Evolutionary conservation across 2,113 vertebrate species (phyloP).

Genomic region (Saimiri boliviensis): DNA sequence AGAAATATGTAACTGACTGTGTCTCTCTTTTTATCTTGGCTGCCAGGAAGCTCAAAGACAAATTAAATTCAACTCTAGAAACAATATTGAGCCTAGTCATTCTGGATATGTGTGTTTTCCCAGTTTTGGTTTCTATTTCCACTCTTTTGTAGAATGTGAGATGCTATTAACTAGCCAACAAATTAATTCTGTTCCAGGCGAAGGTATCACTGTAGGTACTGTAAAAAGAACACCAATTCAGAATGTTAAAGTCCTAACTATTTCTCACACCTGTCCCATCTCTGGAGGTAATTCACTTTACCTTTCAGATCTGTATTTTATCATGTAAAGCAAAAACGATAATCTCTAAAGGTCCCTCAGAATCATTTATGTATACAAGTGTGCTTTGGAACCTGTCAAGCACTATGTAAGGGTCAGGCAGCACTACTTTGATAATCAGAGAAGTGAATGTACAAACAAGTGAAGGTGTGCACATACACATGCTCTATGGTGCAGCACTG

Average conservation of each 20-base stretch:
- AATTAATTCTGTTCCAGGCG: not conserved
- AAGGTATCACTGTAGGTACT: not conserved
- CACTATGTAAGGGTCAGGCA: not conserved
- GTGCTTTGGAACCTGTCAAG: not conserved
- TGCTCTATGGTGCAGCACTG: not conserved
- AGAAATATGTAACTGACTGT: not conserved
- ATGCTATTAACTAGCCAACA: not conserved
- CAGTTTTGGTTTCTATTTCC: not conserved
- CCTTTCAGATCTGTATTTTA: not conserved
- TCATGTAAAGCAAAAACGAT: not conserved
- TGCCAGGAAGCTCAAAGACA: constrained; percentile 53
- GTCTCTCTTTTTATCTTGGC: constrained; percentile 44
- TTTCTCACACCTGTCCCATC: not conserved
- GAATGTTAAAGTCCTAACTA: not conserved
- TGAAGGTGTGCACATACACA: fast-evolving
- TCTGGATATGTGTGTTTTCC: not conserved
- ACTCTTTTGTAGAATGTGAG: not conserved
- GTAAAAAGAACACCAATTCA: not conserved
- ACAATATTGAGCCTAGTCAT: not conserved
- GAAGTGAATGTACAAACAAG: not conserved
- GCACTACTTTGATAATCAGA: not conserved
- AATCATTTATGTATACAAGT: not conserved
- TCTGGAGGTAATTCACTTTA: not conserved
- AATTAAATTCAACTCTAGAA: constrained; percentile 30
- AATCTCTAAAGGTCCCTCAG: not conserved